Conservation (phyloP, 1,140 invertebrate genomes). For the Papilio dardanus region DNA sequence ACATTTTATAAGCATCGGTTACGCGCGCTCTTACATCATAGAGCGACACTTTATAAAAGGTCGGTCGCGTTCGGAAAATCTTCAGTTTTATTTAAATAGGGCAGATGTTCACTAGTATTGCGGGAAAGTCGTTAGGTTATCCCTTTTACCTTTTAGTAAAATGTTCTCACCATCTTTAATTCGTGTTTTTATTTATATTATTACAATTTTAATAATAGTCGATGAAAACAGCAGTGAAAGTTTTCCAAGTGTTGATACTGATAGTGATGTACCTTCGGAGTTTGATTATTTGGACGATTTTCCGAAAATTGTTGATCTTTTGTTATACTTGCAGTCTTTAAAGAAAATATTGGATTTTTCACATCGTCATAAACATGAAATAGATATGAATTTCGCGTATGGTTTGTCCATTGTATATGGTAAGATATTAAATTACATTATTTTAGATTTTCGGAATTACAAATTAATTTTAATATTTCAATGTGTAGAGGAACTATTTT, state of each 20-base stretch:
- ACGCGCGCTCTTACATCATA: background rate
- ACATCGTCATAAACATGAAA: slow-evolving; percentile 43
- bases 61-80: background rate
- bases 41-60: slow-evolving; percentile 23
- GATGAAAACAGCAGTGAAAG: slow-evolving; percentile 17
- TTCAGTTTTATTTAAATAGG: slow-evolving; percentile 29
- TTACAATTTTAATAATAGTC: slow-evolving; percentile 11
- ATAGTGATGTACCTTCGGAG: background rate
- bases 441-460: background rate
- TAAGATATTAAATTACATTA: slow-evolving; percentile 43
- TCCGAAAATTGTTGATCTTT: slow-evolving; percentile 50
- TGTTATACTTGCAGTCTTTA: slow-evolving; percentile 49
- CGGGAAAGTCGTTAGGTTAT: background rate
- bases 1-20: slow-evolving; percentile 2
- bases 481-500: background rate
- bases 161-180: slow-evolving; percentile 11
- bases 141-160: background rate
- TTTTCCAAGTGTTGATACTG: background rate
- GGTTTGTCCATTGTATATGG: slow-evolving; percentile 60
- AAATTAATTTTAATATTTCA: background rate
- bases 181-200: slow-evolving; percentile 7
- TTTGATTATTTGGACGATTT: slow-evolving; percentile 41
- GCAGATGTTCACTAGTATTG: slow-evolving; percentile 13
- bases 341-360: slow-evolving; percentile 47
- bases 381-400: slow-evolving; percentile 57